A percentile compares a stretch with the other conserved stretches of the same genome.
Evolutionary conservation across 2,888 invertebrate species (phyloP).

Genomic region (Sminthurinus aureus): DNA sequence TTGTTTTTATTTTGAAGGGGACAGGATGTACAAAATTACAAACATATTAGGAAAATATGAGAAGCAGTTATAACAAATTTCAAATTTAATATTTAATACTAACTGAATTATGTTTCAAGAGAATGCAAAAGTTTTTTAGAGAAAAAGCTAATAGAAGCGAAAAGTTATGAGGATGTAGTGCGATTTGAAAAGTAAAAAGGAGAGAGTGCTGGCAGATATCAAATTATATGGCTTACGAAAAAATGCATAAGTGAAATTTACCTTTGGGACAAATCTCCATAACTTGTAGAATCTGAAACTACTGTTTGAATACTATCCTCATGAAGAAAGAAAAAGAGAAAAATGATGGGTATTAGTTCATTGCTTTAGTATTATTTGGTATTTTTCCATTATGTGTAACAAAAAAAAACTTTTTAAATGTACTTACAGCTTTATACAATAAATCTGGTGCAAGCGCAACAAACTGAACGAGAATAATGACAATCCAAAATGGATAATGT

Average conservation of each 20-base stretch:
- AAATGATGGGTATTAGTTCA: no score
- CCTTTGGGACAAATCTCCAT: conserved; percentile 43
- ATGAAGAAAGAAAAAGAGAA: no score
- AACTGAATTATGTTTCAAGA: no score
- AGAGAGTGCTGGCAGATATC: neutral
- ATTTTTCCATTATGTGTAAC: no score
- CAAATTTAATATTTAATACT: no score
- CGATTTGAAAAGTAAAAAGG: neutral
- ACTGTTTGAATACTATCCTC: conserved; percentile 34
- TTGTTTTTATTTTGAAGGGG: neutral
- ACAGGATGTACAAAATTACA: neutral
- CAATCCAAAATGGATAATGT: conserved; percentile 70
- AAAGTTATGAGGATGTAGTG: neutral
- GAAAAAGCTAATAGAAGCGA: no score
- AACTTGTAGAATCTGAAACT: conserved; percentile 38
- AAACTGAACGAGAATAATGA: conserved; percentile 67
- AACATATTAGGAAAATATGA: neutral
- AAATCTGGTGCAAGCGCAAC: conserved; percentile 70
- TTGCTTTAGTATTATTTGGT: no score
- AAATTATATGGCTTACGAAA: neutral
- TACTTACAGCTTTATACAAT: conserved; percentile 42
- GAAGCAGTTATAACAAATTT: neutral
- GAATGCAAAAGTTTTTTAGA: no score
- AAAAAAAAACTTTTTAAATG: no score
- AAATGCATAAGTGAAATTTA: conserved; percentile 21